phyloP scores from a whole-genome alignment of 1,140 invertebrate genomes.

The Xylocopa sonorina region DNA sequence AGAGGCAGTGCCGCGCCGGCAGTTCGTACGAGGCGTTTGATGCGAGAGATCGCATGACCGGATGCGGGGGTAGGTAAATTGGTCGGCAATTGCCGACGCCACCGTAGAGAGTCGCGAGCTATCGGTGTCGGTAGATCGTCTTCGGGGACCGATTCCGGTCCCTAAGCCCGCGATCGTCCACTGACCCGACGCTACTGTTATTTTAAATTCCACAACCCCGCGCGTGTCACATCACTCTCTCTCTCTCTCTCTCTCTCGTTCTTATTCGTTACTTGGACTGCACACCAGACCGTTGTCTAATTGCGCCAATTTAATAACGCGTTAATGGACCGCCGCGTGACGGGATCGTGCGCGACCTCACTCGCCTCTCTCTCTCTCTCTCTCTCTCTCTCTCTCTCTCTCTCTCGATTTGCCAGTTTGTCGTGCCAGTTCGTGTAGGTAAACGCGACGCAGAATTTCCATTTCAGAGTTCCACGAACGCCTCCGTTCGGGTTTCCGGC shows the following conservation, averaged over 20 bases:
- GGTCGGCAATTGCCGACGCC: constrained; percentile 82
- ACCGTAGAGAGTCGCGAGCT: constrained; percentile 78
- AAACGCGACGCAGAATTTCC: constrained; percentile 35
- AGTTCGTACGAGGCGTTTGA: constrained; percentile 74
- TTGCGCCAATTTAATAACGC: constrained; percentile 68
- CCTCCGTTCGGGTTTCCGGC: neutral
- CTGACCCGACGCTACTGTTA: too few relatives aligned
- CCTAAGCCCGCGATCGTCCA: too few relatives aligned
- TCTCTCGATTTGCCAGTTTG: too few relatives aligned
- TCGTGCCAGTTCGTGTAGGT: neutral
- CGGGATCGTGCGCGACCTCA: neutral
- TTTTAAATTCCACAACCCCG: constrained; percentile 62
- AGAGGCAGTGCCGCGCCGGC: constrained; percentile 50
- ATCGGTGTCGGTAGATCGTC: constrained; percentile 71
- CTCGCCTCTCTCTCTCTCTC: neutral
- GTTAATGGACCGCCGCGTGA: constrained; percentile 60
- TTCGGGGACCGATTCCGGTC: neutral
- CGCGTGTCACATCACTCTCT: constrained; percentile 46
- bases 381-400: too few relatives aligned
- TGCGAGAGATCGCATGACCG: constrained; percentile 81
- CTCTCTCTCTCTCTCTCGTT: too few relatives aligned
- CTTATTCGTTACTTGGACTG: constrained; percentile 45
- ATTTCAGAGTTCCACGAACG: neutral
- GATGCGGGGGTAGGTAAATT: constrained; percentile 83
- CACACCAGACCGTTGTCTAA: constrained; percentile 59